phyloP scores from a whole-genome alignment of 2,797 vertebrate species.

The Gymnothorax reevesii region DNA sequence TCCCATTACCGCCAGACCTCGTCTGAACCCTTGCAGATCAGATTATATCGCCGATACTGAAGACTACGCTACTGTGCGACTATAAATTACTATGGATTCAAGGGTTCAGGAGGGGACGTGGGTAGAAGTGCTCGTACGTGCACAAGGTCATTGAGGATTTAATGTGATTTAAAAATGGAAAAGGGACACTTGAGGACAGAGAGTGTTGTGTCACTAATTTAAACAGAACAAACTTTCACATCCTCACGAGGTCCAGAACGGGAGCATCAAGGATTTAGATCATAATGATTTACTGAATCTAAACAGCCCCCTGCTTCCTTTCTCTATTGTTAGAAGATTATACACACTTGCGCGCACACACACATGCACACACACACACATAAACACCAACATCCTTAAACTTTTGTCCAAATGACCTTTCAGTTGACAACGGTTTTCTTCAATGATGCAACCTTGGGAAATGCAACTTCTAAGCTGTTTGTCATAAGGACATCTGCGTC shows the following conservation, averaged over 20 bases:
- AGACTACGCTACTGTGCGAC: neutral
- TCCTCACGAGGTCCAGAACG: neutral
- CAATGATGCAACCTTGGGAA: too few species aligned
- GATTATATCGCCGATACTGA: neutral
- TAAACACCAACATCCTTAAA: neutral
- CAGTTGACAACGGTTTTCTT: too few species aligned
- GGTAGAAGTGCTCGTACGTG: neutral
- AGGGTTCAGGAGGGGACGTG: neutral
- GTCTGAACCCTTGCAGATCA: neutral
- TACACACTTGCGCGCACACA: neutral
- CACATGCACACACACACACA: neutral
- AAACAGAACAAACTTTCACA: neutral
- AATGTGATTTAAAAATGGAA: slow-evolving; percentile 20
- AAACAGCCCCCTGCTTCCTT: neutral
- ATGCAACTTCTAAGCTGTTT: too few species aligned
- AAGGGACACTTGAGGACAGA: slow-evolving; percentile 12
- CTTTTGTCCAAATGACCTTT: too few species aligned
- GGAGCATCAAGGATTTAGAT: neutral
- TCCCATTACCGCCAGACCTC: neutral
- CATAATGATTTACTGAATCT: neutral
- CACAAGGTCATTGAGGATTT: neutral
- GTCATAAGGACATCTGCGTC: too few species aligned
- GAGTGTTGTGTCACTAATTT: neutral
- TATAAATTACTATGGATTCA: neutral
- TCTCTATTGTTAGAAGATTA: neutral